These are phyloP conservation scores for Apis florea DNA, from an alignment of 1,140 invertebrate genomes.

Conservation along the genomic window DNA sequence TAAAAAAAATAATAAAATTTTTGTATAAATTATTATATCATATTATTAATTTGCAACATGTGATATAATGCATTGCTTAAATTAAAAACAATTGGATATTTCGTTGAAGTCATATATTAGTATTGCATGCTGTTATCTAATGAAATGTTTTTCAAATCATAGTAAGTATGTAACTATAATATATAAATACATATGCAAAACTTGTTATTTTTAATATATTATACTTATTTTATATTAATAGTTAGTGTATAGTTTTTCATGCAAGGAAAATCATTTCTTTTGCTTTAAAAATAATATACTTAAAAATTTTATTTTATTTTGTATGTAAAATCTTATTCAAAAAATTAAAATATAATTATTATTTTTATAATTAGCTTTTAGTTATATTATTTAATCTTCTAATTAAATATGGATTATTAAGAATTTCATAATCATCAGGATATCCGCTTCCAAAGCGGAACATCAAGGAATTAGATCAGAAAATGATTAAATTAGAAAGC, in stretches of 20 bases:
- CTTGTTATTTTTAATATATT: background rate
- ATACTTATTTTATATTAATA: no score
- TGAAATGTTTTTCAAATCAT: background rate
- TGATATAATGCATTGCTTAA: background rate
- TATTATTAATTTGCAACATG: background rate
- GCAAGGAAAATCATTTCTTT: background rate
- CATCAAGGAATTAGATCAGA: conserved; percentile 33
- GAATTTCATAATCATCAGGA: background rate
- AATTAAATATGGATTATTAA: background rate
- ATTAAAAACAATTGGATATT: background rate
- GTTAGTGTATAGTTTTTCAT: background rate
- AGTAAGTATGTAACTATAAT: background rate
- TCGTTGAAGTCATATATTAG: background rate
- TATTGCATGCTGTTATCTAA: background rate
- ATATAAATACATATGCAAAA: background rate
- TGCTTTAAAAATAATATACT: background rate
- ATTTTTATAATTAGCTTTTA: no score
- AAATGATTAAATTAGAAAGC: conserved; percentile 51
- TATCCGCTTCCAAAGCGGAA: background rate
- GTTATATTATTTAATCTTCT: no score
- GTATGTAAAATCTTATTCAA: no score
- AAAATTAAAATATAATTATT: no score
- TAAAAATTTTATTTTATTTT: background rate
- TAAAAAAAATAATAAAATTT: no score
- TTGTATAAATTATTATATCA: no score